Percentiles rank a stretch among this genome's conserved stretches.
Conservation (phyloP, 1,140 invertebrate species). For the Brachionus manjavacas region DNA sequence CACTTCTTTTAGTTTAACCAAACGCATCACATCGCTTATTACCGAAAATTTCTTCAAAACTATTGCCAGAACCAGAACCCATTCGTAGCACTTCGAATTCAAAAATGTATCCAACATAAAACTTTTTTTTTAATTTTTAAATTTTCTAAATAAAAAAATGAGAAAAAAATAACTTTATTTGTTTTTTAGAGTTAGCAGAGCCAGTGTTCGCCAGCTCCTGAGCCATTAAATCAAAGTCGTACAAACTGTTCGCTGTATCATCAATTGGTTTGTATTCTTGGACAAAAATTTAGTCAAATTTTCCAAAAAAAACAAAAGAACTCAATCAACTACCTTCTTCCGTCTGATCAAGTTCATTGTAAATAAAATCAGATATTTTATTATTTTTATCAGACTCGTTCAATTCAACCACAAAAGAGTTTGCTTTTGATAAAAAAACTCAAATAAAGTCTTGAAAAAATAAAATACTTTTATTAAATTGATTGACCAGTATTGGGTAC, state of each 20-base stretch:
- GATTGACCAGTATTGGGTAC: slow-evolving; percentile 19
- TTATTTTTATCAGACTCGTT: background rate
- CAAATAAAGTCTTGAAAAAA: background rate
- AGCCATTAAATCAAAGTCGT: slow-evolving; percentile 30
- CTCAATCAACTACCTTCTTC: background rate
- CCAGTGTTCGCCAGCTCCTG: slow-evolving; percentile 16
- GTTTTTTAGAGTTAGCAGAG: background rate
- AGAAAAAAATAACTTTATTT: background rate
- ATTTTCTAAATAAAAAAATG: too few species aligned
- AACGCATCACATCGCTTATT: background rate
- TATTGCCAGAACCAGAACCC: slow-evolving; percentile 11
- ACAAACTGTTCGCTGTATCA: background rate
- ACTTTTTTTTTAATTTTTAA: background rate
- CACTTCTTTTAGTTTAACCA: background rate
- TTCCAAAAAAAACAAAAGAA: background rate
- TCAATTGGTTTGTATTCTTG: background rate
- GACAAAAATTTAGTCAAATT: background rate
- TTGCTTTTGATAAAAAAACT: background rate
- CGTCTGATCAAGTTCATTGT: background rate
- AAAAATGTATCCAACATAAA: background rate
- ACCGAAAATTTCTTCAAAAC: background rate
- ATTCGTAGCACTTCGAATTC: slow-evolving; percentile 1
- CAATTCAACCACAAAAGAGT: background rate
- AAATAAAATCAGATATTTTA: slow-evolving; percentile 14
- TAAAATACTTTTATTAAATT: slow-evolving; percentile 14